Evolutionary conservation across 2,888 invertebrate species (phyloP), one percentile per base, ranked within the genome.

Genomic region (Drosophila seclusa): DNA sequence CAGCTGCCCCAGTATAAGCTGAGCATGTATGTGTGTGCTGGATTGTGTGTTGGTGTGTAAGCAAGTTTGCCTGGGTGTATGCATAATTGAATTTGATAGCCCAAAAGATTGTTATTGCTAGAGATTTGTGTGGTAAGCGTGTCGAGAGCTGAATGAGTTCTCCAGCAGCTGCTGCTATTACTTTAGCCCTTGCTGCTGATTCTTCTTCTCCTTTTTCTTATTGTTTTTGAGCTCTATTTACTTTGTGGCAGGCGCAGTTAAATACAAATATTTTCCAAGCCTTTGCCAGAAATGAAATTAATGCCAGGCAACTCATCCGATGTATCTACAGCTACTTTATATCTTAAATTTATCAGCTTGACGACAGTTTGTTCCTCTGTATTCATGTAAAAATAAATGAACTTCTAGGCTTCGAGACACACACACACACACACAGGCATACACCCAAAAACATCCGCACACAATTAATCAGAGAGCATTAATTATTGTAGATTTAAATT

Each of bases 21-120:
- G 40, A 3, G 18, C 13, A 32, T 65, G 38, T 57, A 24, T 61
- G 13, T 40, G 31, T 27, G 6, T 29, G 40, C 42, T 32, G 52
- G 50, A 49, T 54, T 54, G 40, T 38, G 27, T 48, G 42, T 29
- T 34, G 21, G 61, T 52, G 57, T 60, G 40, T 34, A 34, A 27
- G 72, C 67, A 73, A 68, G 78, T 67, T 68, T 58, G 68, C 70
- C 60, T 67, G 61, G 64, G 55, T 72, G 68, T 73, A 76, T 89
- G 84, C 83, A 86, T 91, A 89, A 89, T 89, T 89, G 90, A 91
- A 91, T 91, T 87, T 90, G 81, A 91, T 80, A 89, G 79, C 78
- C 79, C 69, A 72, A 76, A 82, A 82, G 80, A 86, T 79, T 89
- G 89, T 89, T 89, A 83, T 89, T 90, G 65, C 77, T 77, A 62